A percentile compares a stretch with the other conserved stretches of the same genome.
Conservation (phyloP, 1,140 invertebrate species). For the Zaprionus gabonicus region DNA sequence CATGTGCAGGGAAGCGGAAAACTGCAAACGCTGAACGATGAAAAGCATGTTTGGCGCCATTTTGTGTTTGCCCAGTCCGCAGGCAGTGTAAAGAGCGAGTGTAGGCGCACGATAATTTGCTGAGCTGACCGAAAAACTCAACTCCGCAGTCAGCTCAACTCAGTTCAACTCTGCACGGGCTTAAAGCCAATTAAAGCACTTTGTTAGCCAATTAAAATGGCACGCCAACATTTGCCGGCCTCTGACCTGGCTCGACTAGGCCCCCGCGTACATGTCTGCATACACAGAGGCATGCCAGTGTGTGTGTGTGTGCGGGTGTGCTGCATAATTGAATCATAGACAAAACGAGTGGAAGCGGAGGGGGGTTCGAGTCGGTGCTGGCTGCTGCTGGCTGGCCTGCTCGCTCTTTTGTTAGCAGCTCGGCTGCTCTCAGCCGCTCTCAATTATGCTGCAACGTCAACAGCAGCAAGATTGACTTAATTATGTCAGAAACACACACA, state of each 20-base stretch:
- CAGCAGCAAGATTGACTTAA: slow-evolving; percentile 76
- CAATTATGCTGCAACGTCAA: slow-evolving; percentile 78
- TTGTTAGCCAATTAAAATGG: slow-evolving; percentile 79
- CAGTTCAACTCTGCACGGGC: slow-evolving; percentile 6
- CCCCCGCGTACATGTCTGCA: not conserved
- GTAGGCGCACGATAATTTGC: slow-evolving; percentile 17
- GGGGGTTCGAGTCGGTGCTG: slow-evolving; percentile 10
- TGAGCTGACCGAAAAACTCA: slow-evolving; percentile 21
- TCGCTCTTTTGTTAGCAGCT: slow-evolving; percentile 34
- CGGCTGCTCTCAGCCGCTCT: slow-evolving; percentile 56
- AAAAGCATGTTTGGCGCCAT: not conserved
- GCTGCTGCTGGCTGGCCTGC: not conserved
- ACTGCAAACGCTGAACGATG: slow-evolving; percentile 3
- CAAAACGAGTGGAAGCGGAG: slow-evolving; percentile 37
- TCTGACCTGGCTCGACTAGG: not conserved
- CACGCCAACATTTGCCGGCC: slow-evolving; percentile 35
- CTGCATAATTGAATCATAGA: slow-evolving; percentile 72
- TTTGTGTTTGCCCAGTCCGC: too few species aligned
- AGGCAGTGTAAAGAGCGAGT: too few species aligned
- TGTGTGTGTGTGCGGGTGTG: not conserved
- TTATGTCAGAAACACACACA: slow-evolving; percentile 67
- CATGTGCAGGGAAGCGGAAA: slow-evolving; percentile 13
- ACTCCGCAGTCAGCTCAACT: not conserved
- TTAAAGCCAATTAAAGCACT: slow-evolving; percentile 76
- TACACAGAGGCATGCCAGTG: not conserved